Evolutionary conservation across 2,113 vertebrate species (phyloP).

Genomic region (Dipodomys stephensi): DNA sequence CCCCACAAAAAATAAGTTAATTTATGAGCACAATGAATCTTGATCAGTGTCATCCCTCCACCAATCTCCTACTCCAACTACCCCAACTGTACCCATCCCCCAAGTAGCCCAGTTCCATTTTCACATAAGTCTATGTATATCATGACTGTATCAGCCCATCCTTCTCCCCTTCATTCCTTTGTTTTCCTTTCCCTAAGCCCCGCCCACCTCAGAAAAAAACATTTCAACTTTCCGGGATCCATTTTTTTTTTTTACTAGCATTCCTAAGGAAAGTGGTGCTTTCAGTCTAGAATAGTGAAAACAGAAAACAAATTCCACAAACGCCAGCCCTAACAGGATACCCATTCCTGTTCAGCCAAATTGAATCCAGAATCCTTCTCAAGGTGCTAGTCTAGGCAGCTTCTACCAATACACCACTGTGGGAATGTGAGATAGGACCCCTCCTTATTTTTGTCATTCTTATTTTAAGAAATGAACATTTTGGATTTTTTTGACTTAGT

Average conservation of each 20-base stretch:
- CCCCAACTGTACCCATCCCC: no score
- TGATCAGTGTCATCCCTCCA: no score
- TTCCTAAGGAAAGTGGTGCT: constrained; percentile 10
- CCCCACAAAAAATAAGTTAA: no score
- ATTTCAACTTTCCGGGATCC: no score
- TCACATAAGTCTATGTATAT: no score
- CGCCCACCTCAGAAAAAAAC: no score
- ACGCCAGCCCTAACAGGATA: not conserved
- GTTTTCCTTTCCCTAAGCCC: no score
- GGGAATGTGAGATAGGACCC: not conserved
- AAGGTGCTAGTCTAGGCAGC: not conserved
- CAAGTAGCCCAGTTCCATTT: no score
- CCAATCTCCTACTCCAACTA: no score
- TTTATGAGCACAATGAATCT: no score
- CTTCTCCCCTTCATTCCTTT: no score
- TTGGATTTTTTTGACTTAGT: constrained; percentile 20
- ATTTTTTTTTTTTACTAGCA: not conserved
- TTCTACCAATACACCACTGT: not conserved
- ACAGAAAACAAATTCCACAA: not conserved
- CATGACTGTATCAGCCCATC: no score
- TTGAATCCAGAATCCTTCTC: not conserved
- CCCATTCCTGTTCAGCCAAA: not conserved
- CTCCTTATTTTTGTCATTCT: not conserved
- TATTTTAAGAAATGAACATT: constrained; percentile 3
- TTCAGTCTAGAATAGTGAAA: not conserved